These are phyloP conservation scores for Himalopsyche tibetana DNA, from an alignment of 2,888 invertebrate species.

Conservation along the genomic window DNA sequence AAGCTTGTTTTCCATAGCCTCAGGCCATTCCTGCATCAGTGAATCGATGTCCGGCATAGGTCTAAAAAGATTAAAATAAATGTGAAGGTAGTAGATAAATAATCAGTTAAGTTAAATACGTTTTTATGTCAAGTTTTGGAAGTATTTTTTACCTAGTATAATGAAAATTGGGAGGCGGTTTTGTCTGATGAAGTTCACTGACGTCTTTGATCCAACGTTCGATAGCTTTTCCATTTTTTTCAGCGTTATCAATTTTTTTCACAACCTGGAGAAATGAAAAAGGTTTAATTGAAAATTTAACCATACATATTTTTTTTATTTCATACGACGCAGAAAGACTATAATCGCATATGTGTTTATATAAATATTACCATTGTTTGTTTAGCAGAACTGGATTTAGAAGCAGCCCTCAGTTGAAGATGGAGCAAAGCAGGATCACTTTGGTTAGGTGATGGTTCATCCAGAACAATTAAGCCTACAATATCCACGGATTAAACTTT, in stretches of 20 bases:
- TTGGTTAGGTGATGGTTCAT: slow-evolving; percentile 97
- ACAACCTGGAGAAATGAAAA: slow-evolving; percentile 76
- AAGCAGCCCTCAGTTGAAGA: slow-evolving; percentile 88
- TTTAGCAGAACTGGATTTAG: slow-evolving; percentile 75
- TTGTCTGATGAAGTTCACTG: slow-evolving; percentile 92
- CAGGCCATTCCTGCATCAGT: slow-evolving; percentile 97
- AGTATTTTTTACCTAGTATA: slow-evolving; percentile 82
- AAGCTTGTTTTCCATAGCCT: slow-evolving; percentile 87
- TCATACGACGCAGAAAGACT: too few species aligned
- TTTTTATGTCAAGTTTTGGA: neutral
- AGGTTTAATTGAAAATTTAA: neutral
- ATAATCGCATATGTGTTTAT: neutral
- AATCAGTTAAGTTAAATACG: neutral
- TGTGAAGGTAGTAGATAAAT: neutral
- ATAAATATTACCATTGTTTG: slow-evolving; percentile 71
- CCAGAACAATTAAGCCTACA: slow-evolving; percentile 85
- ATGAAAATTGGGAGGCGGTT: slow-evolving; percentile 90
- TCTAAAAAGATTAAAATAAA: slow-evolving; percentile 73
- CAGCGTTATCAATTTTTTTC: slow-evolving; percentile 88
- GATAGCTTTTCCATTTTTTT: slow-evolving; percentile 91
- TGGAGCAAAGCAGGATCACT: slow-evolving; percentile 97
- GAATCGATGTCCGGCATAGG: slow-evolving; percentile 95
- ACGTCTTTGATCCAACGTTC: slow-evolving; percentile 98
- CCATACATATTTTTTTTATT: neutral
- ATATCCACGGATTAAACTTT: neutral